phyloP scores from a whole-genome alignment of 2,797 vertebrate genomes.

The Cephalopachus bancanus region DNA sequence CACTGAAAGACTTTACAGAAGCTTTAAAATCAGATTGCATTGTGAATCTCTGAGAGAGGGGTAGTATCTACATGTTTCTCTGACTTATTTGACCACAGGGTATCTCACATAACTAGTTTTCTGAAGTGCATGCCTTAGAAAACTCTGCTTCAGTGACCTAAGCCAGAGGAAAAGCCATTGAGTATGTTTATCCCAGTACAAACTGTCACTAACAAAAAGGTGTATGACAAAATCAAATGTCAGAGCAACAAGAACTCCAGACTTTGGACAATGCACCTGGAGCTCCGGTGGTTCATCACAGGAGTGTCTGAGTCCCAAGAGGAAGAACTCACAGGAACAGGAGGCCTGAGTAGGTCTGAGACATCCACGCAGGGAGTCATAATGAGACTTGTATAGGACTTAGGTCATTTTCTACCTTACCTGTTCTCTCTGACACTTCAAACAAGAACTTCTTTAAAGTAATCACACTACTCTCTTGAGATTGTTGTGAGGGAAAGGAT shows the following conservation, averaged over 20 bases:
- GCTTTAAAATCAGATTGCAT: not conserved
- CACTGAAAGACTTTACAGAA: not conserved
- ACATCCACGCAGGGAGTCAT: rapidly evolving
- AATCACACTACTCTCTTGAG: not conserved
- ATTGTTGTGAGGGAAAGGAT: not conserved
- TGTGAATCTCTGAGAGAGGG: not conserved
- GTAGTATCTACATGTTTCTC: not conserved
- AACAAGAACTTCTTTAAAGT: not conserved
- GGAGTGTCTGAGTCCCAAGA: not conserved
- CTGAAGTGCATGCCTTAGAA: not conserved
- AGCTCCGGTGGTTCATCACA: too few species aligned
- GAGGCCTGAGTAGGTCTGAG: too few species aligned
- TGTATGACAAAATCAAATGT: not conserved
- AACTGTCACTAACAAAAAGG: not conserved
- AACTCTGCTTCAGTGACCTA: not conserved
- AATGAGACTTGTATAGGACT: not conserved
- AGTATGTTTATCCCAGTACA: not conserved
- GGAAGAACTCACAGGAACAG: not conserved
- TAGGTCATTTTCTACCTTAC: not conserved
- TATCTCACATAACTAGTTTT: not conserved
- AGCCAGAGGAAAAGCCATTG: not conserved
- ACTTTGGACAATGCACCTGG: not conserved
- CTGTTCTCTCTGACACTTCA: not conserved
- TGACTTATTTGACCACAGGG: not conserved
- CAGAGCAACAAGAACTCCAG: not conserved